Percentiles rank a stretch among this genome's conserved stretches.
phyloP scores from a whole-genome alignment of 2,113 vertebrate species.

The Burhinus bistriatus region DNA sequence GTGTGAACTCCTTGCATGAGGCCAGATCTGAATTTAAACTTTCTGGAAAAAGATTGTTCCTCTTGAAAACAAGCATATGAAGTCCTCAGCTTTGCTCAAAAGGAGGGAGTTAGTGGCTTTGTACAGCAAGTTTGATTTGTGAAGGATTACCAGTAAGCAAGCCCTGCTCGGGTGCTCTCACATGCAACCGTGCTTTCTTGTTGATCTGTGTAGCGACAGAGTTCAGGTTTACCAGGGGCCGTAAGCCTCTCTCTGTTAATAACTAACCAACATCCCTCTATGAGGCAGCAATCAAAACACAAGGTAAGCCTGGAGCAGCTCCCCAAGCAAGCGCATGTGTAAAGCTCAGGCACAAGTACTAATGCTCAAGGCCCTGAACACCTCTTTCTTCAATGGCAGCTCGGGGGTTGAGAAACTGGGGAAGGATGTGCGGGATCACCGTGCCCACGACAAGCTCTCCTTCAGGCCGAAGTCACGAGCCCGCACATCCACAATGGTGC shows the following conservation, averaged over 20 bases:
- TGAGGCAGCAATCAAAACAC: background rate
- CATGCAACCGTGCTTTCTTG: background rate
- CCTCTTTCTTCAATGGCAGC: too few species aligned
- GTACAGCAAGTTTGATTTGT: background rate
- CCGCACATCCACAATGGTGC: accelerated
- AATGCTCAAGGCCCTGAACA: too few species aligned
- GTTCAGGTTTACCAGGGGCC: background rate
- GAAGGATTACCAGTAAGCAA: background rate
- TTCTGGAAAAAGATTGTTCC: background rate
- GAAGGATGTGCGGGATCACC: accelerated
- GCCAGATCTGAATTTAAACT: background rate
- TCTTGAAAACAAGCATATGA: background rate
- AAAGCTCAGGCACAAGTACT: background rate
- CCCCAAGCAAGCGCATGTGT: accelerated
- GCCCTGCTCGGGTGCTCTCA: too few species aligned
- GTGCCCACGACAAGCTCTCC: accelerated
- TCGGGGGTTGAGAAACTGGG: accelerated
- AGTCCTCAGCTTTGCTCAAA: background rate
- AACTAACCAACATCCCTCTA: background rate
- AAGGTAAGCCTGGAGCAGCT: background rate
- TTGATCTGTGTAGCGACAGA: too few species aligned
- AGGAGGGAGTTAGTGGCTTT: background rate
- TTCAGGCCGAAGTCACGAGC: accelerated
- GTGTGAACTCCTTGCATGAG: background rate
- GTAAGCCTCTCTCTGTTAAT: background rate